A percentile compares a stretch with the other conserved stretches of the same genome.
phyloP scores from a whole-genome alignment of 2,113 vertebrate species.

The Leuciscus idus region DNA sequence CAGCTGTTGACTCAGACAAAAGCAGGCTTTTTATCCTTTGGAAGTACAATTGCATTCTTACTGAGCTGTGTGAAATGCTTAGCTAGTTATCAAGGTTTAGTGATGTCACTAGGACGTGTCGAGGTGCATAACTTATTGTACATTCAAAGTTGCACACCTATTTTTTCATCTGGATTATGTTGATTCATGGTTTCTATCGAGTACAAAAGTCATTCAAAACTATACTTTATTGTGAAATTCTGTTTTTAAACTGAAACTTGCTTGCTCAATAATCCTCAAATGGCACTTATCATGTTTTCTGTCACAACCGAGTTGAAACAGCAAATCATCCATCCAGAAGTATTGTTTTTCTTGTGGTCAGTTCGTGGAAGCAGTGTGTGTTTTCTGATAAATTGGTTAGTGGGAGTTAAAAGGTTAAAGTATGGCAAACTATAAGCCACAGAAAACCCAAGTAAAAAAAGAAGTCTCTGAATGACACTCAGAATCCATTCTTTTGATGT shows the following conservation, averaged over 20 bases:
- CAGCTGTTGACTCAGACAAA: conserved; percentile 49
- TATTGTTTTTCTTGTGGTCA: background rate
- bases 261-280: background rate
- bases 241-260: background rate
- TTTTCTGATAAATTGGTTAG: background rate
- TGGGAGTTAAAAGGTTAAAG: background rate
- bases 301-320: background rate
- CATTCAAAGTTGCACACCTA: background rate
- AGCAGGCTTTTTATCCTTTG: conserved; percentile 11
- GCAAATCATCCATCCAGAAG: background rate
- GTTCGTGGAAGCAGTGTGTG: background rate
- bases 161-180: background rate
- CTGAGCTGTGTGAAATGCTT: background rate
- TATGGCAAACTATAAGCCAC: background rate
- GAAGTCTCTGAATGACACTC: background rate
- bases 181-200: background rate
- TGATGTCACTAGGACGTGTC: background rate
- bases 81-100: conserved; percentile 5
- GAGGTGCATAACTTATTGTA: background rate
- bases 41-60: background rate
- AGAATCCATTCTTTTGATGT: conserved; percentile 4
- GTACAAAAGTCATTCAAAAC: background rate
- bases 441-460: background rate
- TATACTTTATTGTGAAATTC: background rate
- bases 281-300: background rate